Evolutionary conservation across 2,888 invertebrate genomes (phyloP).

Genomic region (Luperina nickerlii): DNA sequence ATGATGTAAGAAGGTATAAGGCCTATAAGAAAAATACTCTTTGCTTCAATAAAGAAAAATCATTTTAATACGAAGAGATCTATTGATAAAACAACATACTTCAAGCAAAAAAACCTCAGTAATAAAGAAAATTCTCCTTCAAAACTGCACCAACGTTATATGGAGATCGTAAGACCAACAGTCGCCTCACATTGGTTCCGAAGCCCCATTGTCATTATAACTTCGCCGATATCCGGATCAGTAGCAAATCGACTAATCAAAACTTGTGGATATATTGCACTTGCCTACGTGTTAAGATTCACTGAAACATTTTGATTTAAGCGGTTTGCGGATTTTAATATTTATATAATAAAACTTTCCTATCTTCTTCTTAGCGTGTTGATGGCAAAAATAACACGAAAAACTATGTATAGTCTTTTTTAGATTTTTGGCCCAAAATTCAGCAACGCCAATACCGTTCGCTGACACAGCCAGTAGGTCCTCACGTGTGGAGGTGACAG

Average conservation of each 20-base stretch:
- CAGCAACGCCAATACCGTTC: too few relatives aligned
- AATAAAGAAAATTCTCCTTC: background rate
- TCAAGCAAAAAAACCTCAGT: background rate
- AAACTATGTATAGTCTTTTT: background rate
- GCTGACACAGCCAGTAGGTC: too few relatives aligned
- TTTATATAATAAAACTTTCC: background rate
- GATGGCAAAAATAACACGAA: background rate
- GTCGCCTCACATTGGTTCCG: conserved; percentile 19
- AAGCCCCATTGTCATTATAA: conserved; percentile 75
- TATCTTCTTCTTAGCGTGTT: background rate
- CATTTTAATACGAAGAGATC: background rate
- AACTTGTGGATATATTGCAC: conserved; percentile 72
- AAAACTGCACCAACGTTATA: conserved; percentile 46
- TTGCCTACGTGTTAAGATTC: conserved; percentile 48
- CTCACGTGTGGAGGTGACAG: too few relatives aligned
- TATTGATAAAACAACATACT: background rate
- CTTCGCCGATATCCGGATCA: conserved; percentile 76
- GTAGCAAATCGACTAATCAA: conserved; percentile 76
- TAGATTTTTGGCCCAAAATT: too few relatives aligned
- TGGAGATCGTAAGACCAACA: conserved; percentile 28
- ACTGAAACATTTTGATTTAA: conserved; percentile 12
- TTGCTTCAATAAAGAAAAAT: background rate
- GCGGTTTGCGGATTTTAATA: background rate
- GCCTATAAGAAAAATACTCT: background rate
- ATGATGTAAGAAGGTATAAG: background rate